phyloP scores from a whole-genome alignment of 2,888 invertebrate species.

The Megalurothrips usitatus region DNA sequence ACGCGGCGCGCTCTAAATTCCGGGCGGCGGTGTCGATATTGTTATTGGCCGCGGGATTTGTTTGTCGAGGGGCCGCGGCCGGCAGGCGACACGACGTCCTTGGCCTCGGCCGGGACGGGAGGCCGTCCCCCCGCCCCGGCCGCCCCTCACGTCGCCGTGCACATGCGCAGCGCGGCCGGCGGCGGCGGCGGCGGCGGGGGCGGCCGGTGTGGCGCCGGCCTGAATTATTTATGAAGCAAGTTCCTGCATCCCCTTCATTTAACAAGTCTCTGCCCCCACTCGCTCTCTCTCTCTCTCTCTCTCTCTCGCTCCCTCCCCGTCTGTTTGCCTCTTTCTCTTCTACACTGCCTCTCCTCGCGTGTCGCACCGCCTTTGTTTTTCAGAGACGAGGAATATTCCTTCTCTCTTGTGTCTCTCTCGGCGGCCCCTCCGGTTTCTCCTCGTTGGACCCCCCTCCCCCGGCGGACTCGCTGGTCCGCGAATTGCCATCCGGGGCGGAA shows the following conservation, averaged over 20 bases:
- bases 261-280: slow-evolving; percentile 6
- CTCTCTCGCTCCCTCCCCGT: neutral
- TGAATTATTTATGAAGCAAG: slow-evolving; percentile 23
- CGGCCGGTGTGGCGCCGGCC: neutral
- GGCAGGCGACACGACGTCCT: neutral
- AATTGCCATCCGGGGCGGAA: no score
- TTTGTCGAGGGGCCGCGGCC: neutral
- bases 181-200: neutral
- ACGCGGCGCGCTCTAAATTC: no score
- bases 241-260: slow-evolving; percentile 26
- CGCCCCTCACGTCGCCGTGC: no score
- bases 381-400: neutral
- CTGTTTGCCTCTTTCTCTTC: neutral
- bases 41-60: no score
- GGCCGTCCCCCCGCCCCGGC: no score
- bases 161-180: no score
- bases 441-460: no score
- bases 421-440: neutral
- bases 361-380: neutral
- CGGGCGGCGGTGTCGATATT: neutral
- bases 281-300: neutral
- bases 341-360: neutral
- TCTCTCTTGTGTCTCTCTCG: neutral
- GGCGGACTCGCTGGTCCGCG: no score
- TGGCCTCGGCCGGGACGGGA: no score